Evolutionary conservation across 2,797 vertebrate genomes (phyloP), one percentile per base, ranked within the genome.

Genomic region (Microctenopoma lineatum): DNA sequence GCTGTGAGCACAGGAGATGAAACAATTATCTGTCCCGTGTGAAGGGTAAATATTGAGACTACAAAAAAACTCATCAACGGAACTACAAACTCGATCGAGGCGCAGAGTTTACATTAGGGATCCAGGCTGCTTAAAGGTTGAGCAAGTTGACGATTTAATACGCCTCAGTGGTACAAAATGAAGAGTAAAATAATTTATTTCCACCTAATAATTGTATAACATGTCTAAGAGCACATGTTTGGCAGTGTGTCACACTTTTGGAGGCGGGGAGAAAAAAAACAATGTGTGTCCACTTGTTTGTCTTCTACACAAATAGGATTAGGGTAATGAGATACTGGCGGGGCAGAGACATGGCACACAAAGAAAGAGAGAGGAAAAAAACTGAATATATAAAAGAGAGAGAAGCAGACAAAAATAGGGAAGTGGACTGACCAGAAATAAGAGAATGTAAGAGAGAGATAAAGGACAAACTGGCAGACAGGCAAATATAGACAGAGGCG

Each of bases 301-400:
- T 77, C 54, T 76, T 55, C n/a, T 48, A 53, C 45, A 83, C 45
- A 81, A 88, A 89, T 67, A 55, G 69, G 79, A 87, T 88, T 80
- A 80, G 44, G 73, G 81, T 79, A 90, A 91, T 83, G 59, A 68
- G 83, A 91, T 77, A 84, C 84, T 59, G 80, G 71, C 73, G 77
- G 66, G 73, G 85, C 47, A 51, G 45, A 63, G 44, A 70, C 21
- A 29, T 44, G 0, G 66, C 62, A 83, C 69, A 86, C 76, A 90
- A 83, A 81, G 70, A 60, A 65, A 39, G 29, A 61, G 64, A 21
- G 32, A 1, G n/a, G 63, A 48, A 56, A 58, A 44, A 53, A 21
- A 26, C 41, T 63, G 47, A 70, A 75, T 48, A 73, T 9, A 58
- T 56, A 65, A 48, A 66, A 70, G 51, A 82, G 44, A 57, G 51